These are phyloP conservation scores for Mellilla xanthometata DNA, from an alignment of 2,888 invertebrate species.

Conservation along the genomic window DNA sequence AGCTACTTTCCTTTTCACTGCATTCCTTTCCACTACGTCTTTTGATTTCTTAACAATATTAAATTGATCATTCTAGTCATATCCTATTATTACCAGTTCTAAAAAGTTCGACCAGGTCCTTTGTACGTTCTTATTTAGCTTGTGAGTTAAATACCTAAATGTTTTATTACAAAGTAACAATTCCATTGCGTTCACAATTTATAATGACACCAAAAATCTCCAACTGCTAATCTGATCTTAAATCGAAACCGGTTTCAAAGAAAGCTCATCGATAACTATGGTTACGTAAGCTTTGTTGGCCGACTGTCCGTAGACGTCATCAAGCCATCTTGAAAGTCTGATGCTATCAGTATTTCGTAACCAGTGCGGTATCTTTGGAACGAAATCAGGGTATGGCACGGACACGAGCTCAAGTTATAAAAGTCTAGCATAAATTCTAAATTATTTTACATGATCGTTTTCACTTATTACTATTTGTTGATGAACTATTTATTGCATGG, in stretches of 20 bases:
- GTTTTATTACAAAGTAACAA: background rate
- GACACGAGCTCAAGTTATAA: constrained; percentile 9
- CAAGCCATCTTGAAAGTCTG: constrained; percentile 67
- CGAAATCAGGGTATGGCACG: constrained; percentile 13
- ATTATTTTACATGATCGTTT: too few relatives aligned
- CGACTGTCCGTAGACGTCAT: constrained; percentile 52
- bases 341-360: constrained; percentile 72
- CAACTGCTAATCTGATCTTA: constrained; percentile 24
- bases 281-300: constrained; percentile 65
- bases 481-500: background rate
- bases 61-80: too few relatives aligned
- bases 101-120: too few relatives aligned
- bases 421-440: background rate
- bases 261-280: constrained; percentile 53
- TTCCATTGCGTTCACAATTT: background rate
- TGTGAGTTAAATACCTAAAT: too few relatives aligned
- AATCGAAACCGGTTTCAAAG: constrained; percentile 42
- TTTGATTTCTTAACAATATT: too few relatives aligned
- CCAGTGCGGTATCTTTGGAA: constrained; percentile 41
- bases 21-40: too few relatives aligned
- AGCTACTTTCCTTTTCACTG: too few relatives aligned
- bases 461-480: too few relatives aligned
- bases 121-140: too few relatives aligned
- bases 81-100: too few relatives aligned
- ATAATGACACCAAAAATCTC: background rate